Conservation (phyloP, 2,113 vertebrate genomes). For the Cebidichthys violaceus region DNA sequence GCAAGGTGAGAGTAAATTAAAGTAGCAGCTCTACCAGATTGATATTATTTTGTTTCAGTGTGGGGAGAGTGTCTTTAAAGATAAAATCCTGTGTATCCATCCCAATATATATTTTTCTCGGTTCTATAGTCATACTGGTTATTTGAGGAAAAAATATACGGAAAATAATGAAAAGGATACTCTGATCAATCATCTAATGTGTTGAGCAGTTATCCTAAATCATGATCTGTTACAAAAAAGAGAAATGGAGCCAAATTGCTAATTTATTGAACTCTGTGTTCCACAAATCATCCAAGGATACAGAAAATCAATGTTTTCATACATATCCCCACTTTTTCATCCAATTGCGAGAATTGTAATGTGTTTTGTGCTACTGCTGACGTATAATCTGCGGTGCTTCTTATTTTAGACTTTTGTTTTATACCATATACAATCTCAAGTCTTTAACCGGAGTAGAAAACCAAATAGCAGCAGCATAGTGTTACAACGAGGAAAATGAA, state of each 20-base stretch:
- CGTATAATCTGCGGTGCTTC: constrained; percentile 33
- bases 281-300: constrained; percentile 69
- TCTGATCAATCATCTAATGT: constrained; percentile 62
- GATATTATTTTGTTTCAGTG: constrained; percentile 82
- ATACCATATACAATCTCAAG: constrained; percentile 8
- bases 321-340: constrained; percentile 51
- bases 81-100: constrained; percentile 5
- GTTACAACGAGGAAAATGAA: constrained; percentile 52
- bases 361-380: constrained; percentile 22
- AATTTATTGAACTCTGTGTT: constrained; percentile 64
- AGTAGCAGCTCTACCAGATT: constrained; percentile 85
- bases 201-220: constrained; percentile 53
- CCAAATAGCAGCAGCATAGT: constrained; percentile 30
- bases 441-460: constrained; percentile 36
- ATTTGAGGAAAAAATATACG: constrained; percentile 11
- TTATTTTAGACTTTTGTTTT: constrained; percentile 47
- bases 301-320: constrained; percentile 68
- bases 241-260: constrained; percentile 61
- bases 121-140: constrained; percentile 1
- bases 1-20: constrained; percentile 86
- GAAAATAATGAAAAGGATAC: constrained; percentile 36
- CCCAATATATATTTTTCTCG: background rate
- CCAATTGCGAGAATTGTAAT: constrained; percentile 46
- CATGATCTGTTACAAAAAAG: constrained; percentile 58
- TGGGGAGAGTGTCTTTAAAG: constrained; percentile 76